A percentile compares a stretch with the other conserved stretches of the same genome.
phyloP scores from a whole-genome alignment of 2,113 vertebrate genomes.

The Stercorarius parasiticus region DNA sequence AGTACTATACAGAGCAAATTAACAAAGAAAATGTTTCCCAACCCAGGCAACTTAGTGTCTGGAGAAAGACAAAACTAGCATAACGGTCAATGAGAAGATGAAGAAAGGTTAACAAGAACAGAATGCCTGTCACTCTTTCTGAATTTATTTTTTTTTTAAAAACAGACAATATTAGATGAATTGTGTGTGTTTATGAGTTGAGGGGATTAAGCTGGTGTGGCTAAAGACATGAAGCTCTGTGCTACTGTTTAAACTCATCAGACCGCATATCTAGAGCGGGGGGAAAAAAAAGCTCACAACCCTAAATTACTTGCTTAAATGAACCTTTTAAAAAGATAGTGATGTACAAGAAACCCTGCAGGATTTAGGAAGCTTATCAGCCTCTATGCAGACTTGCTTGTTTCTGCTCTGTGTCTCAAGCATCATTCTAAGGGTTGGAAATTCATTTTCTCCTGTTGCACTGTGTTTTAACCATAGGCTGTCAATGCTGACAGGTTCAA shows the following conservation, averaged over 20 bases:
- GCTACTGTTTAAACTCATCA: conserved; percentile 23
- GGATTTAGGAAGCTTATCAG: conserved; percentile 53
- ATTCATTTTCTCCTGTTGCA: conserved; percentile 7
- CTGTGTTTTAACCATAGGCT: not conserved
- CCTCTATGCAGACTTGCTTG: conserved; percentile 2
- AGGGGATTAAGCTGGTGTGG: not conserved
- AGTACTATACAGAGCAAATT: not conserved
- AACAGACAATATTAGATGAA: not conserved
- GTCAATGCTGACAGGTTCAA: not conserved
- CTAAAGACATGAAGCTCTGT: not conserved
- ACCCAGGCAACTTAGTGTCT: not conserved
- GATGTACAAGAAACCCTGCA: not conserved
- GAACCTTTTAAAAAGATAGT: conserved; percentile 41
- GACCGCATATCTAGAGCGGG: not conserved
- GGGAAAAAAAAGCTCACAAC: not conserved
- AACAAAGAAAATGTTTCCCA: not conserved
- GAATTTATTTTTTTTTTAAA: not conserved
- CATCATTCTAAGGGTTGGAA: not conserved
- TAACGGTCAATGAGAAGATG: not conserved
- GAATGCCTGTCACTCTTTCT: not conserved
- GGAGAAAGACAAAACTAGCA: not conserved
- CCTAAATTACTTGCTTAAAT: conserved; percentile 49
- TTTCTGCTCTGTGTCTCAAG: conserved; percentile 32
- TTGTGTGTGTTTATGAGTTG: not conserved
- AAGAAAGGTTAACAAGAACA: not conserved